Evolutionary conservation across 2,888 invertebrate genomes (phyloP).

Genomic region (Apoda limacodes): DNA sequence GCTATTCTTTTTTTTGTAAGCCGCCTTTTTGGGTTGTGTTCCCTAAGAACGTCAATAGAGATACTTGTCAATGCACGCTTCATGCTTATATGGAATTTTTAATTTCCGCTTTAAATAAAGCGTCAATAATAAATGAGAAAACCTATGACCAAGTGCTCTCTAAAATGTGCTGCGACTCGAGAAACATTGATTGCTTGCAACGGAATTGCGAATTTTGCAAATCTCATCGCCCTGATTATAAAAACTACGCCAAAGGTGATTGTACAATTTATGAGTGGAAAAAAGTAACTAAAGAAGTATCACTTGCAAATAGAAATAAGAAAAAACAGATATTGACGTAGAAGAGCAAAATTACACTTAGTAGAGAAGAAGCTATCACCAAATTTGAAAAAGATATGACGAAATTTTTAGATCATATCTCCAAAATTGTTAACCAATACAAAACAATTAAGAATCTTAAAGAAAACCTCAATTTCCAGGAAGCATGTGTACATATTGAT

Average conservation of each 20-base stretch:
- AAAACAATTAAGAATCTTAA: conserved; percentile 11
- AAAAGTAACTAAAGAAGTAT: conserved; percentile 7
- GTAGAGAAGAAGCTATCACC: conserved; percentile 5
- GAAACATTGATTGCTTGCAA: too few relatives aligned
- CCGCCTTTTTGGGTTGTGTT: conserved; percentile 11
- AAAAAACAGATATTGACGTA: conserved; percentile 5
- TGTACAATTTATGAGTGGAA: conserved; percentile 6
- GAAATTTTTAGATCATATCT: conserved; percentile 8
- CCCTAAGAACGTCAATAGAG: conserved; percentile 8
- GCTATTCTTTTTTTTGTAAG: conserved; percentile 12
- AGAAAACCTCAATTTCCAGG: conserved; percentile 4
- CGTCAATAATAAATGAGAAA: too few relatives aligned
- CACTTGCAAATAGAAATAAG: conserved; percentile 3
- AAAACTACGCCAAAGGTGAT: neutral
- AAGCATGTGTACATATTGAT: conserved; percentile 18
- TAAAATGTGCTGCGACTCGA: too few relatives aligned
- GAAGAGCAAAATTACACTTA: conserved; percentile 5
- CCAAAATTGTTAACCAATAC: conserved; percentile 10
- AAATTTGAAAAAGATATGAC: conserved; percentile 10
- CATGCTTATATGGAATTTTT: conserved; percentile 10
- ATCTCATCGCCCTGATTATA: conserved; percentile 3
- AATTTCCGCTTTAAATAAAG: conserved; percentile 2
- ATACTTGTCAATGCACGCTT: conserved; percentile 7
- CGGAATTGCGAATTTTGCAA: conserved; percentile 7
- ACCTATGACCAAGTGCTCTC: too few relatives aligned